A percentile compares a stretch with the other conserved stretches of the same genome.
Evolutionary conservation across 2,888 invertebrate genomes (phyloP).

Genomic region (Amphipoea oculea): DNA sequence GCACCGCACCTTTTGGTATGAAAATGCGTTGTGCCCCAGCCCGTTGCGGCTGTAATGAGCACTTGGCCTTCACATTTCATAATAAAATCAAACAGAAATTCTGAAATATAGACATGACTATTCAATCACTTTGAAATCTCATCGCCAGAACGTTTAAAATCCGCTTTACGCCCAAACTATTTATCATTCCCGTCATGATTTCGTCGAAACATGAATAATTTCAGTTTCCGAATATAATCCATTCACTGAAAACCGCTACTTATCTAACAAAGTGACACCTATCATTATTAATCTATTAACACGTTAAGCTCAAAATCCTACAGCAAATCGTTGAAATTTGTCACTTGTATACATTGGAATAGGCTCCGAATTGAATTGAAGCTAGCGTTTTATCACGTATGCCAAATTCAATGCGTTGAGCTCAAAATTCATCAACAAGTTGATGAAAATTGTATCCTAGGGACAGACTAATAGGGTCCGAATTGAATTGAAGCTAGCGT

Average conservation of each 20-base stretch:
- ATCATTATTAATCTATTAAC: constrained; percentile 27
- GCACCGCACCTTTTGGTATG: not conserved
- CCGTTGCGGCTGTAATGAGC: not conserved
- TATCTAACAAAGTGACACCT: constrained; percentile 26
- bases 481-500: not conserved
- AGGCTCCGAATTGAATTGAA: not conserved
- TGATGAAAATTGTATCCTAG: not conserved
- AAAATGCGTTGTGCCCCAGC: not conserved
- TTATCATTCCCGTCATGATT: constrained; percentile 16
- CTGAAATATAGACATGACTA: not conserved
- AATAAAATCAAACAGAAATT: too few relatives aligned
- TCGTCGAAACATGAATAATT: constrained; percentile 31
- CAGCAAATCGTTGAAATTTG: not conserved
- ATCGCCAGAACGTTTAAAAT: constrained; percentile 23
- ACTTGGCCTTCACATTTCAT: too few relatives aligned
- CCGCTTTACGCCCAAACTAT: constrained; percentile 15
- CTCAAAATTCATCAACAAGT: not conserved
- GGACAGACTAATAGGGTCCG: not conserved
- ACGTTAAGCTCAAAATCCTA: not conserved
- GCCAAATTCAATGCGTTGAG: constrained; percentile 2
- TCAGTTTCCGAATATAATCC: constrained; percentile 17
- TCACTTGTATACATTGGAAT: not conserved
- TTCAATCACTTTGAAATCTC: constrained; percentile 19
- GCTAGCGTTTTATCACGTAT: not conserved
- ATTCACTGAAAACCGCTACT: constrained; percentile 18